A percentile compares a stretch with the other conserved stretches of the same genome.
Conservation (phyloP, 2,113 vertebrate genomes). For the Silurus glanis region DNA sequence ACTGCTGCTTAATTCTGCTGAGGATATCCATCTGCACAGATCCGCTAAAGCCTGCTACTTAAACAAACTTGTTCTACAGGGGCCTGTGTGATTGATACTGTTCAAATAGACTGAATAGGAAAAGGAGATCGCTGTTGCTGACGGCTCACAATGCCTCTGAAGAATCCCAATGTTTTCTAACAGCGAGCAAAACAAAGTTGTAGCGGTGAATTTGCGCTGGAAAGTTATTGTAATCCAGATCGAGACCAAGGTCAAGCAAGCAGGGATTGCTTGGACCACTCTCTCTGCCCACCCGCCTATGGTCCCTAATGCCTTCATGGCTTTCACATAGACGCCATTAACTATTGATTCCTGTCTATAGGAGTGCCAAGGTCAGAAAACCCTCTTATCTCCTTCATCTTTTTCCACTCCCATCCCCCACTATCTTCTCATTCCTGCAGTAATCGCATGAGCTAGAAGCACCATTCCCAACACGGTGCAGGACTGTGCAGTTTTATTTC, state of each 20-base stretch:
- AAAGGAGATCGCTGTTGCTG: neutral
- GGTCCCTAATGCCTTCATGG: constrained; percentile 55
- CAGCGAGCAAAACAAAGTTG: neutral
- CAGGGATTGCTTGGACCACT: constrained; percentile 58
- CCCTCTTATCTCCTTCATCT: constrained; percentile 60
- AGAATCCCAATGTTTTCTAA: neutral
- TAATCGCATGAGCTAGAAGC: neutral
- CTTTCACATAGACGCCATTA: constrained; percentile 66
- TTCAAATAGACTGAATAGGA: neutral
- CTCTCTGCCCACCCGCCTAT: constrained; percentile 38
- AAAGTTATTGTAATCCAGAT: constrained; percentile 41
- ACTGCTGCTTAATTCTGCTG: constrained; percentile 10
- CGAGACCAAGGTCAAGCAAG: constrained; percentile 42
- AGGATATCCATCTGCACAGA: neutral
- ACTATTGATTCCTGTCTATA: constrained; percentile 69
- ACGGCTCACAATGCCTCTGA: neutral
- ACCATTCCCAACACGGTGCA: constrained; percentile 2
- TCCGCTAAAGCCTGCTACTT: neutral
- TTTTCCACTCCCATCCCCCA: constrained; percentile 9
- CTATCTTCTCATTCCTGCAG: constrained; percentile 56
- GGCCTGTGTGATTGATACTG: neutral
- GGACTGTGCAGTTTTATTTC: neutral
- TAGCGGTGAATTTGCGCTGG: constrained; percentile 7
- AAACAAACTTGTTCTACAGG: neutral
- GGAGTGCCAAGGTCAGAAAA: constrained; percentile 66